Conservation (phyloP, 2,113 vertebrate genomes). For the Rhynchomys soricoides region DNA sequence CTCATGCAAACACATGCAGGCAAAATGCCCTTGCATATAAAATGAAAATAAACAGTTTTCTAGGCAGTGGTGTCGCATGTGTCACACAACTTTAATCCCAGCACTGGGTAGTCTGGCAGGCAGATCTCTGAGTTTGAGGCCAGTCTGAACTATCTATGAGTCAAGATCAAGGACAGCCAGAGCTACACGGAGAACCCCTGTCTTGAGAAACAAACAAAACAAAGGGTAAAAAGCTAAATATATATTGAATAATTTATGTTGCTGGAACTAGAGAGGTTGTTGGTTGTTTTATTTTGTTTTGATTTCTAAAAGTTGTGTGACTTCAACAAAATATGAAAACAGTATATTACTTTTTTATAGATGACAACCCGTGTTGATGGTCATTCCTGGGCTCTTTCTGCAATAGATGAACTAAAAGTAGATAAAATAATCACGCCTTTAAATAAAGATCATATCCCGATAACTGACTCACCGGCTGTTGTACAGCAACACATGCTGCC, state of each 20-base stretch:
- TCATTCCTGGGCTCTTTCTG: slow-evolving; percentile 96
- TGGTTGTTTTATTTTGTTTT: neutral
- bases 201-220: neutral
- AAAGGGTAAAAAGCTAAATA: neutral
- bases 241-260: neutral
- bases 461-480: slow-evolving; percentile 95
- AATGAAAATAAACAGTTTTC: neutral
- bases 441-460: slow-evolving; percentile 93
- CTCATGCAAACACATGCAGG: neutral
- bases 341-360: slow-evolving; percentile 80
- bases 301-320: neutral
- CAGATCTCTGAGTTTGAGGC: neutral
- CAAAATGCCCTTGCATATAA: neutral
- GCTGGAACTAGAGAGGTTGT: neutral
- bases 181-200: neutral
- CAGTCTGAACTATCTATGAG: neutral
- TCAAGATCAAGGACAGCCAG: neutral
- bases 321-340: neutral
- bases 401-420: slow-evolving; percentile 90
- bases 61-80: neutral
- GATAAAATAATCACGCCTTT: slow-evolving; percentile 92
- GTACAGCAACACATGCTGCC: slow-evolving; percentile 95
- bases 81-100: neutral
- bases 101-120: neutral
- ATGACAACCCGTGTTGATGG: slow-evolving; percentile 95